Percentiles rank a stretch among this genome's conserved stretches.
These are phyloP conservation scores for Tetranychus piercei DNA, from an alignment of 2,888 invertebrate species.

Conservation along the genomic window DNA sequence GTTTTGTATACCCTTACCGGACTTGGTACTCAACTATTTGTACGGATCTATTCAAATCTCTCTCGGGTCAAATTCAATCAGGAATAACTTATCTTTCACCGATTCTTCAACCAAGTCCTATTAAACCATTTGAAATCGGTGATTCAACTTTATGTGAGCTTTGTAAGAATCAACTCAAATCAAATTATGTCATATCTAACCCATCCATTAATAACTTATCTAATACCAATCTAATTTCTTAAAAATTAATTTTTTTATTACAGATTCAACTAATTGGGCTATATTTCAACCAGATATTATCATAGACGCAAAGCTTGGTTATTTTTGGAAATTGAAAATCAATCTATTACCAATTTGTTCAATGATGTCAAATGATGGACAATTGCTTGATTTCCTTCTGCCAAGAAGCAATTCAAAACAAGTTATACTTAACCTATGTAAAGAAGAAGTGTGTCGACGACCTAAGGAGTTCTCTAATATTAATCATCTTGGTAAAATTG, in stretches of 20 bases:
- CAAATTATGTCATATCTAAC: not conserved
- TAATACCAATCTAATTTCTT: too few relatives aligned
- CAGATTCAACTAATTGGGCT: conserved; percentile 74
- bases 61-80: conserved; percentile 49
- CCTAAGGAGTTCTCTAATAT: not conserved
- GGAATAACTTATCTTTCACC: conserved; percentile 53
- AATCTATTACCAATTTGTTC: conserved; percentile 32
- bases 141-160: conserved; percentile 36
- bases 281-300: conserved; percentile 89
- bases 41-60: too few relatives aligned
- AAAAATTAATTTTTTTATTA: too few relatives aligned
- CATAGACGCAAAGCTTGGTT: conserved; percentile 82
- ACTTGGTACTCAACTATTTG: too few relatives aligned
- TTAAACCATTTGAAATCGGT: conserved; percentile 46
- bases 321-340: conserved; percentile 56
- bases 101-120: conserved; percentile 50
- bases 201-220: too few relatives aligned
- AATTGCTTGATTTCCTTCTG: conserved; percentile 49
- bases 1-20: too few relatives aligned
- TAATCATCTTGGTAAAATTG: conserved; percentile 17
- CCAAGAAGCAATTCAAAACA: conserved; percentile 53
- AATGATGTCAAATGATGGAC: conserved; percentile 34
- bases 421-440: conserved; percentile 43
- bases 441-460: not conserved
- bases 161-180: conserved; percentile 17